Base-by-base conservation (phyloP, 2,888 invertebrate species). In the Willowsia nigromaculata region DNA sequence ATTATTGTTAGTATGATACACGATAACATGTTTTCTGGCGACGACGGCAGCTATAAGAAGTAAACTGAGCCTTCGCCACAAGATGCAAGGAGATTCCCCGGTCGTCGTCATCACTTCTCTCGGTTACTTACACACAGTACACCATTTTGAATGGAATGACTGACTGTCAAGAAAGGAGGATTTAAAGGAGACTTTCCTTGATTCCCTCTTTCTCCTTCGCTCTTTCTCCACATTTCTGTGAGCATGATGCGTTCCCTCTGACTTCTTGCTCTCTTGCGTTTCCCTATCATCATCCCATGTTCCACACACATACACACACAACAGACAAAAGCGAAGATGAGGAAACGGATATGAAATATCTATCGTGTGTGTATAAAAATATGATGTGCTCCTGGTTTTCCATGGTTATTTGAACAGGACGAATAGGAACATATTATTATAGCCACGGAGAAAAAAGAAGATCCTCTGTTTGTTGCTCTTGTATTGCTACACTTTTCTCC, bases 141-240 rank as follows among this genome's bases (percentile, higher is more conserved):
- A 65, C 65, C 37, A 11, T 22, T 25, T 15, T 56, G 40, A 80
- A 56, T 89, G 78, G 81, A 89, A 89, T 85, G 89, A 89, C 68
- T 85, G 80, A 80, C 89, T 89, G 85, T 89, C 84, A 85, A 89
- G 85, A 76, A 76, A 83, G 89, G 50, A 83, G 89, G 88, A 84
- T 88, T 88, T 88, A 71, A 87, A 59, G 74, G 74, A 71, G 87
- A 87, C 81, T 87, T 87, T 87, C 33, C 87, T 71, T 80, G 86
- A 86, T 80, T 80, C 68, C 40, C 68, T 65, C 62, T 43, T 27
- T 50, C 68, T 59, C 43, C 33, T 15, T 82, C 27, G 5, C 50
- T 65, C 62, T 43, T 27, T 50, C 68, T 59, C 43, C 33, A 5
- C 65, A 27, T 25, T 33, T 40, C 62, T 53, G 9, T 30, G 76